Percentiles rank a stretch among this genome's conserved stretches.
Evolutionary conservation across 1,140 invertebrate species (phyloP).

Genomic region (Platyscapa corneri): DNA sequence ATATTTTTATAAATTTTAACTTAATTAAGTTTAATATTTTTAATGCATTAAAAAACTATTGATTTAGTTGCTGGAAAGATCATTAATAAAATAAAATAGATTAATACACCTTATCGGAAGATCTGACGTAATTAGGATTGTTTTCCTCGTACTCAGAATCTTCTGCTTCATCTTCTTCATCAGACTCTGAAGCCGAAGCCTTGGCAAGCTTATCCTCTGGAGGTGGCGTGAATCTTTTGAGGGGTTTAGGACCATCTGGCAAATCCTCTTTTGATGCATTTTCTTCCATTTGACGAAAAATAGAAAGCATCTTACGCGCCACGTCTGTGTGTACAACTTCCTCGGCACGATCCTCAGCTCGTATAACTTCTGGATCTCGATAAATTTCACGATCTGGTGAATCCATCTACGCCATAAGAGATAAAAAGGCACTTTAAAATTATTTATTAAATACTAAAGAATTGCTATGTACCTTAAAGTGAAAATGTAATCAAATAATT

Average conservation of each 20-base stretch:
- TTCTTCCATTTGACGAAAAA: constrained; percentile 91
- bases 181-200: constrained; percentile 73
- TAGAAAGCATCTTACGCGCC: constrained; percentile 86
- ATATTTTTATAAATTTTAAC: no score
- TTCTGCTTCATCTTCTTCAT: constrained; percentile 78
- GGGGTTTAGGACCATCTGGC: constrained; percentile 82
- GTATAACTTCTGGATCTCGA: constrained; percentile 84
- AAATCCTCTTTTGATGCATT: constrained; percentile 77
- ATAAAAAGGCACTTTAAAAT: background rate
- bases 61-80: no score
- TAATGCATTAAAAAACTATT: no score
- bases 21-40: no score
- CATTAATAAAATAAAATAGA: background rate
- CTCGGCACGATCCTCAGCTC: constrained; percentile 76
- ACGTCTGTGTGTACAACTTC: constrained; percentile 80
- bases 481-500: no score
- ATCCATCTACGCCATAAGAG: constrained; percentile 70
- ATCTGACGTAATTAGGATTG: constrained; percentile 76
- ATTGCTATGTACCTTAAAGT: no score
- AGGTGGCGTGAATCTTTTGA: constrained; percentile 92
- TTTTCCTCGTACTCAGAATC: constrained; percentile 76
- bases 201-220: constrained; percentile 81
- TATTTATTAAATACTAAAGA: background rate
- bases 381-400: constrained; percentile 85
- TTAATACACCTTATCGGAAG: constrained; percentile 73